Base-by-base conservation (phyloP, 2,888 invertebrate species). In the Pherbina coryleti region DNA sequence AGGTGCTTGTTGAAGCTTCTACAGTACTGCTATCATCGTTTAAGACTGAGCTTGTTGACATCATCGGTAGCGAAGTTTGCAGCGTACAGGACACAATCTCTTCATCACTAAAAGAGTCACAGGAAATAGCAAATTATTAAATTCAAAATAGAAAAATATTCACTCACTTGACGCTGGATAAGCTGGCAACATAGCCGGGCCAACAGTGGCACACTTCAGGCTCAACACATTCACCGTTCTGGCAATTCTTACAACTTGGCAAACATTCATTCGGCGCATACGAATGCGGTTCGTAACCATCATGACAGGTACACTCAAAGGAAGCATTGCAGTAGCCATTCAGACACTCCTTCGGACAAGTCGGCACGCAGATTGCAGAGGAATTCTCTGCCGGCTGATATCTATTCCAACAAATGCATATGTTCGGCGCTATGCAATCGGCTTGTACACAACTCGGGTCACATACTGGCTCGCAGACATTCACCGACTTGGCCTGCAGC, bases 361-460 rank as follows among this genome's bases (percentile, higher is more conserved):
- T 78, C 28, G 88, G 83, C 37, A 80, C 75, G 71, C 84, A 84
- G 8, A 78, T 9, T 34, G 80, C 70, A 72, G 72, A 5, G 14
- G 64, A 3, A 2, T 49, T 49, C 44, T n/a, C 31, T 17, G 51
- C 44, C 7, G 90, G 84, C 11, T 82, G 82, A 78, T 85, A 85
- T n/a, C 84, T 84, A 19, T 82, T 44, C 73, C 84, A 81, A 64
- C 89, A 89, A 14, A 85, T 71, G 34, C 89, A 89, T 1, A 85
- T 44, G 28, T 83, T 79, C 0, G 86, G 86, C 0, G 83, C 88
- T 9, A 88, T 79, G 81, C 91, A 92, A n/a, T 85, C 84, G 2
- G 90, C 91, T 82, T 90, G 83, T 79, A 81, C 70, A 78, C 91
- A 91, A 0, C 75, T 77, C 0, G 86, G 86, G 7, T 85, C 82